These are phyloP conservation scores for Zosterops lateralis DNA, from an alignment of 2,113 vertebrate genomes.

Conservation along the genomic window DNA sequence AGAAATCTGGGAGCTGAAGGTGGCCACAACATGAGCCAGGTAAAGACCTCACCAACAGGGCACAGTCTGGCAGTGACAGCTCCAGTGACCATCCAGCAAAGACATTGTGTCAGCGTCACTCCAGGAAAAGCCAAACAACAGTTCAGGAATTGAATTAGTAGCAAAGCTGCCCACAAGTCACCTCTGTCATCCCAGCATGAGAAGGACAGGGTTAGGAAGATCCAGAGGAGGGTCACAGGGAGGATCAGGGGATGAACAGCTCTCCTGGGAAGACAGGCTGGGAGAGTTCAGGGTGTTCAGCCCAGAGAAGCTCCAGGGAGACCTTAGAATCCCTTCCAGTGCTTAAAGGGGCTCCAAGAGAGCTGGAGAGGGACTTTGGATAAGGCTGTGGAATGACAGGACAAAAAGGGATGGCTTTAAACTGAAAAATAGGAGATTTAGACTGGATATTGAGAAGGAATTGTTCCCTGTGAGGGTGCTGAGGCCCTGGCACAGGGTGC, in stretches of 20 bases:
- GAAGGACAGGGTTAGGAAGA: rapidly evolving
- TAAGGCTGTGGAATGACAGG: background rate
- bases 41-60: background rate
- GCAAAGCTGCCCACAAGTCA: background rate
- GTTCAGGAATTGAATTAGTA: background rate
- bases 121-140: background rate
- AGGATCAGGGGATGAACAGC: background rate
- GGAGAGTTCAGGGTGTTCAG: background rate
- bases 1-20: background rate
- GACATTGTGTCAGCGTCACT: background rate
- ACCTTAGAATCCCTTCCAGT: background rate
- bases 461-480: rapidly evolving
- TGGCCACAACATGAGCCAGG: background rate
- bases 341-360: background rate
- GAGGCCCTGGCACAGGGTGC: background rate
- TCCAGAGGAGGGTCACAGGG: background rate
- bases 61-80: background rate
- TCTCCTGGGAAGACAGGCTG: background rate
- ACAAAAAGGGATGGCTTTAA: background rate
- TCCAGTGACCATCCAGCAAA: background rate
- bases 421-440: background rate
- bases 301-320: background rate
- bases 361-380: background rate
- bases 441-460: background rate
- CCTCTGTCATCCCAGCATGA: background rate